Base-by-base conservation (phyloP, 2,888 invertebrate species). In the Drosophila ustulata region DNA sequence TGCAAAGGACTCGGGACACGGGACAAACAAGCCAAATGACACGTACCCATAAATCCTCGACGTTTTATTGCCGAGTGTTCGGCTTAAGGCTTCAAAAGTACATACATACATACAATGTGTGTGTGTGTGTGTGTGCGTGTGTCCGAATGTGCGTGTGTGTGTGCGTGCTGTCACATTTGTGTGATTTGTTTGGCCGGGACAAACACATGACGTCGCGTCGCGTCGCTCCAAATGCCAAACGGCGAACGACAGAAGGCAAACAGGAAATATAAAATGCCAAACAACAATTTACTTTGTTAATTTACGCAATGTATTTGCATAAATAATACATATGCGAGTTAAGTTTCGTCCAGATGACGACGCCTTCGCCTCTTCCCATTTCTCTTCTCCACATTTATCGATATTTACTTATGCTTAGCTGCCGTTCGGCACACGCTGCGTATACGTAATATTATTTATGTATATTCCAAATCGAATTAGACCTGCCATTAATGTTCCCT, bases 11-110 rank as follows among this genome's bases (percentile, higher is more conserved):
- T 58, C 56, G 55, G 34, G 39, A 51, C 65, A 34, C 34, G 64
- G 64, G 45, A 85, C 82, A 83, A 83, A 88, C 88, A 82, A 72
- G 80, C 68, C 71, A 77, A 83, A 83, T 88, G 86, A 83, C 82
- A 83, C 82, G 82, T 88, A 79, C 61, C 70, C 80, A 83, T 83
- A 83, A 83, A 83, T 83, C 80, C 86, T 66, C 75, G 52, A 56
- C 76, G 53, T 82, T 82, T 88, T 88, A 88, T 88, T 73, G 79
- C 73, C 76, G 66, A 79, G 85, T 75, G 78, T 61, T 64, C 51
- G 83, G 77, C 86, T 86, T 73, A 65, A 59, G 73, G 55, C 63
- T 52, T 41, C 55, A 30, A 66, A 43, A 28, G 52, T 51, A 34
- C 39, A 26, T 13, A 13, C 34, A 4, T n/a, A 47, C 18, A 18